A percentile compares a stretch with the other conserved stretches of the same genome.
Conservation (phyloP, 92 coral and sea anemone species). For the Porites divaricata region DNA sequence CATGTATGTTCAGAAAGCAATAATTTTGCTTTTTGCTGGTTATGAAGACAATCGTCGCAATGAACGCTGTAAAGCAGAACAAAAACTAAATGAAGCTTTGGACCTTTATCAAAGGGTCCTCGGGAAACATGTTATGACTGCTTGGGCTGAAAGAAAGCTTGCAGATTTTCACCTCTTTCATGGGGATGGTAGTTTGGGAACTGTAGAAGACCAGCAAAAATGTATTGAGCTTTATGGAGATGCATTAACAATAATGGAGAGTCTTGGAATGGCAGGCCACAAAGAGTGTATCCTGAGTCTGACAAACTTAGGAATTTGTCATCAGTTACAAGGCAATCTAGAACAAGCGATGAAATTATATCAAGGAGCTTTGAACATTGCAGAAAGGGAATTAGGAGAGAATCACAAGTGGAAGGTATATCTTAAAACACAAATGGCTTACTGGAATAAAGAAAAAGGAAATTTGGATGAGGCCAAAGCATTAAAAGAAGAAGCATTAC, state of each 20-base stretch:
- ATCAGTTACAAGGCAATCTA: background rate
- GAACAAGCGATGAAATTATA: slow-evolving; percentile 12
- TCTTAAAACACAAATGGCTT: slow-evolving; percentile 16
- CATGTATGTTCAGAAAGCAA: slow-evolving; percentile 5
- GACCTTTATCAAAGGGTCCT: slow-evolving; percentile 9
- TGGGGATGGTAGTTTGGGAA: slow-evolving; percentile 16
- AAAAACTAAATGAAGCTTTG: slow-evolving; percentile 4
- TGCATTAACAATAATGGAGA: background rate
- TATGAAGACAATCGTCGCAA: slow-evolving; percentile 14
- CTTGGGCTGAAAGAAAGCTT: background rate
- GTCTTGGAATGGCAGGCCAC: background rate
- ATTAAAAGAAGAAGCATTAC: background rate
- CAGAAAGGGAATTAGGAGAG: slow-evolving; percentile 12
- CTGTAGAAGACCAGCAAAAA: slow-evolving; percentile 13
- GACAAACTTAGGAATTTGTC: slow-evolving; percentile 10
- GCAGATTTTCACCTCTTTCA: slow-evolving; percentile 22
- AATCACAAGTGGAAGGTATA: slow-evolving; percentile 16
- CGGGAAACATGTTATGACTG: slow-evolving; percentile 12
- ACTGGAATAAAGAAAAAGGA: background rate
- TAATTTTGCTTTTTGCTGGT: slow-evolving; percentile 21
- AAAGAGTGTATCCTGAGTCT: slow-evolving; percentile 24
- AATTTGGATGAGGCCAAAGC: slow-evolving; percentile 11
- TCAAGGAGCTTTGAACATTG: slow-evolving; percentile 17
- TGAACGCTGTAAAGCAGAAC: background rate
- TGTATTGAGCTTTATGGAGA: background rate